phyloP scores from a whole-genome alignment of 2,797 vertebrate genomes.

The Cheirogaleus major region DNA sequence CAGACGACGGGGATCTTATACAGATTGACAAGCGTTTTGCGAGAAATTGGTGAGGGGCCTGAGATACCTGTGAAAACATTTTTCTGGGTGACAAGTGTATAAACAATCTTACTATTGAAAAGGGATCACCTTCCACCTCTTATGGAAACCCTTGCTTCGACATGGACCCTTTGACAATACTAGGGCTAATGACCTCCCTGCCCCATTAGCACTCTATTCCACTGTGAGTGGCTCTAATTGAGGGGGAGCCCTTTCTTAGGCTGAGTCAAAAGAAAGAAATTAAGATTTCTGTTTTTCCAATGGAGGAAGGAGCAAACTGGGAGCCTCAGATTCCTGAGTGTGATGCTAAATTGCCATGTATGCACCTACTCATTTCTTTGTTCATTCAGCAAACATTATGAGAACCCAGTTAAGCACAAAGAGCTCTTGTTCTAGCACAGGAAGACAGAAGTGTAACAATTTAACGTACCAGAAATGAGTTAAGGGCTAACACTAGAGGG shows the following conservation, averaged over 20 bases:
- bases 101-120: neutral
- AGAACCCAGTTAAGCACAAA: neutral
- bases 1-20: neutral
- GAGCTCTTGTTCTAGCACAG: neutral
- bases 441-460: neutral
- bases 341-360: neutral
- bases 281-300: neutral
- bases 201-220: neutral
- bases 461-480: neutral
- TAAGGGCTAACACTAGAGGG: neutral
- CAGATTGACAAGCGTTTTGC: neutral
- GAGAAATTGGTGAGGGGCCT: neutral
- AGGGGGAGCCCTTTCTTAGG: neutral
- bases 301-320: neutral
- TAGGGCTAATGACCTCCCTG: neutral
- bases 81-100: neutral
- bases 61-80: neutral
- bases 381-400: neutral
- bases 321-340: constrained; percentile 6
- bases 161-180: neutral
- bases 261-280: neutral
- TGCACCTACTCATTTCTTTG: neutral
- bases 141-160: neutral
- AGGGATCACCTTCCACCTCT: neutral
- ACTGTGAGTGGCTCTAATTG: neutral